Evolutionary conservation across 2,888 invertebrate species (phyloP).

Genomic region (Sericinus montela): DNA sequence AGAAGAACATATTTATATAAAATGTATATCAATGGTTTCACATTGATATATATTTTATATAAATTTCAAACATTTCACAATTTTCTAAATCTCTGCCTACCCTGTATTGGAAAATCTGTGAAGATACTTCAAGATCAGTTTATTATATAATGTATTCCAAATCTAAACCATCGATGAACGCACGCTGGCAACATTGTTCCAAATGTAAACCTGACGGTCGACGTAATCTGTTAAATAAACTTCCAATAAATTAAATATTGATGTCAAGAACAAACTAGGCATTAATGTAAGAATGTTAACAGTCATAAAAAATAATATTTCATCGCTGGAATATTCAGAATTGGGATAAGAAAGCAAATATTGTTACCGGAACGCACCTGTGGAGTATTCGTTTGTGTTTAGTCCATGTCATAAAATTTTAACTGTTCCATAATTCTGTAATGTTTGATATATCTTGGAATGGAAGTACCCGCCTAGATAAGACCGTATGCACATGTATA

Average conservation of each 20-base stretch:
- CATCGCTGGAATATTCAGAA: constrained; percentile 16
- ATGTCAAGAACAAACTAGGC: constrained; percentile 29
- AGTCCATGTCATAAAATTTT: constrained; percentile 12
- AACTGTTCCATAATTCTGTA: too few relatives aligned
- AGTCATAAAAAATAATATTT: constrained; percentile 12
- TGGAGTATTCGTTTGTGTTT: constrained; percentile 2
- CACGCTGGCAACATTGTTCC: constrained; percentile 10
- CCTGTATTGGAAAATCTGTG: too few relatives aligned
- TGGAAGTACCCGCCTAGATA: too few relatives aligned
- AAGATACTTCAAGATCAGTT: too few relatives aligned
- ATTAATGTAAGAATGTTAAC: constrained; percentile 20
- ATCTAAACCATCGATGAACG: neutral
- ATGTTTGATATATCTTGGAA: too few relatives aligned
- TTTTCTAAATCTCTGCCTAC: too few relatives aligned
- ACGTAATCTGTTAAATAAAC: constrained; percentile 14
- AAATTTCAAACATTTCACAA: too few relatives aligned
- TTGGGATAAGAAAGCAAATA: constrained; percentile 31
- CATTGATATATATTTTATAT: too few relatives aligned
- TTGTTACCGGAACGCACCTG: constrained; percentile 29
- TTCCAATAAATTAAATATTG: constrained; percentile 20
- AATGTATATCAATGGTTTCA: too few relatives aligned
- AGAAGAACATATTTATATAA: too few relatives aligned
- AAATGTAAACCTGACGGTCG: constrained; percentile 10
- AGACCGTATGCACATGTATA: too few relatives aligned
- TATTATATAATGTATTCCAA: too few relatives aligned